These are phyloP conservation scores for Perodicticus potto DNA, from an alignment of 2,797 vertebrate genomes.

Conservation along the genomic window DNA sequence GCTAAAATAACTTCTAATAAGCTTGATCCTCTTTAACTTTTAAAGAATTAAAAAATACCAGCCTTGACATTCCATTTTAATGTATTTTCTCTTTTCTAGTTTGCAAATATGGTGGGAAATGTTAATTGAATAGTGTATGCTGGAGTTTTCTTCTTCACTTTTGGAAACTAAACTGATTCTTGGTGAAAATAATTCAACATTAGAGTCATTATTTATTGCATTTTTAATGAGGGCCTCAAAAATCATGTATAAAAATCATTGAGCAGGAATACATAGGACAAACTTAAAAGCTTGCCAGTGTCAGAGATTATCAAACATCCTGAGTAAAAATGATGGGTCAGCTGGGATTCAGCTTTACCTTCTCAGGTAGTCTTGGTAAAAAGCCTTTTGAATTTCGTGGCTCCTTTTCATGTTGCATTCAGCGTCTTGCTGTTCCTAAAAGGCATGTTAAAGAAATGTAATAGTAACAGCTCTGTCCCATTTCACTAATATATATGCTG, in stretches of 20 bases:
- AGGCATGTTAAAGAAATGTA: conserved; percentile 20
- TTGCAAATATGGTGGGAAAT: conserved; percentile 31
- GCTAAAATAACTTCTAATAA: neutral
- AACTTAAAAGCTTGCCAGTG: neutral
- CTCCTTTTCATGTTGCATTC: conserved; percentile 28
- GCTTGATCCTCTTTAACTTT: conserved; percentile 22
- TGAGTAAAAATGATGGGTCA: neutral
- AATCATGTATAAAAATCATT: neutral
- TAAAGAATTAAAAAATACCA: neutral
- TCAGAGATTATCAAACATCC: neutral
- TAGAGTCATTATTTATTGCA: conserved; percentile 31
- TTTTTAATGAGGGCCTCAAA: neutral
- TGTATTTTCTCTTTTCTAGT: conserved; percentile 43
- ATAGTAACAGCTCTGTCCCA: neutral
- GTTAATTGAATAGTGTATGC: neutral
- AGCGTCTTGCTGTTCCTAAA: conserved; percentile 27
- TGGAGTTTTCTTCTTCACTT: conserved; percentile 15
- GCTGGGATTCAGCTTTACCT: neutral
- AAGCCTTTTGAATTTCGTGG: conserved; percentile 7
- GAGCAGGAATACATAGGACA: neutral
- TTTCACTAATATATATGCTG: conserved; percentile 72
- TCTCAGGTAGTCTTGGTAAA: neutral
- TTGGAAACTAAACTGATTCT: conserved; percentile 20
- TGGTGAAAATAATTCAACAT: neutral
- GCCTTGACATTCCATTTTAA: neutral